Evolutionary conservation across 2,113 vertebrate species (phyloP), one percentile per base, ranked within the genome.

Genomic region (Solea senegalensis): DNA sequence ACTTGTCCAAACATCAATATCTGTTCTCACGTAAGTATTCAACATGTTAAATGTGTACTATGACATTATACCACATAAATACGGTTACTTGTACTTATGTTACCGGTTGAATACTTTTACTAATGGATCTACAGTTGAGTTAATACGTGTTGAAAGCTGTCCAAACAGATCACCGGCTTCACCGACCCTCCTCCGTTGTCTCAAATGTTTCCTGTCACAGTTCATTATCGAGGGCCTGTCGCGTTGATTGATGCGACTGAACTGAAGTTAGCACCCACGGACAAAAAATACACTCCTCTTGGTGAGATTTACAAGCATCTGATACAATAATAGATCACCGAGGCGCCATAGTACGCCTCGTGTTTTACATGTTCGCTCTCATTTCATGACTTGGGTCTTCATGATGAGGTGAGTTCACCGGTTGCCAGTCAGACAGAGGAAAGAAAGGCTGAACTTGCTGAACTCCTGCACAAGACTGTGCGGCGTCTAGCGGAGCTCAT

Each of bases 91-190:
- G 21, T 21, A 21, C 21, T 21, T 21, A 21, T 21, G 21, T 21
- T 21, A 21, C 21, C 21, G 8, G 41, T 46, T 40, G 59, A 55
- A 72, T n/a, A 54, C 48, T 64, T 21, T 11, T 56, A 57, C n/a
- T 60, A 57, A 13, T 64, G 44, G 55, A 67, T 58, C 52, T 26
- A 50, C 34, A 56, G 39, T 56, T 27, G 56, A 63, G 55, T 49
- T 11, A 76, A 72, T 39, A 65, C 43, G 52, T 64, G 41, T 55
- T 70, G 65, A 79, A 72, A 44, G 15, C 62, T 64, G 69, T 83
- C 68, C 71, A 84, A 76, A 84, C 64, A 78, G 65, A 72, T 69
- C 64, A 45, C 77, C 55, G 62, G 69, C 66, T 72, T 12, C 65
- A 60, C 10, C 53, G 54, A 55, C 54, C 41, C 70, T 65, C 49